phyloP scores from a whole-genome alignment of 2,113 vertebrate species.

The Himantopus leucocephalus region DNA sequence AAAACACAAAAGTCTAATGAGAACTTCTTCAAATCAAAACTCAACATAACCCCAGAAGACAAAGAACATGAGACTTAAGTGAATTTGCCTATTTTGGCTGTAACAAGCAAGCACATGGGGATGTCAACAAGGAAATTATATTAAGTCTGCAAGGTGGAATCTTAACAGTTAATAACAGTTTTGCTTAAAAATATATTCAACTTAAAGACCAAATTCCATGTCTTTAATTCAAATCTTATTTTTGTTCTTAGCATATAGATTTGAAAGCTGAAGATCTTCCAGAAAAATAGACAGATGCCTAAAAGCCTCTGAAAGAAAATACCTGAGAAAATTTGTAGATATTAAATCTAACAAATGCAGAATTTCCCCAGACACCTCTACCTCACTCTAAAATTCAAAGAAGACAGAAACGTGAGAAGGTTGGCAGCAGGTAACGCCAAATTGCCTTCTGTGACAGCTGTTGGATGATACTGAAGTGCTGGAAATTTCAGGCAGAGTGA shows the following conservation, averaged over 20 bases:
- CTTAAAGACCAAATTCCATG: not conserved
- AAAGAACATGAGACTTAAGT: not conserved
- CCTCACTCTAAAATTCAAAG: not conserved
- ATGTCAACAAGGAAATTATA: not conserved
- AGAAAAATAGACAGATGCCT: not conserved
- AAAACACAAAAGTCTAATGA: not conserved
- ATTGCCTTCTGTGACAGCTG: not conserved
- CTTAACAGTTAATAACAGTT: not conserved
- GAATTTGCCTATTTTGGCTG: not conserved
- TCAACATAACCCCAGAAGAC: not conserved
- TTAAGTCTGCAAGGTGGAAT: not conserved
- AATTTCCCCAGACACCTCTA: not conserved
- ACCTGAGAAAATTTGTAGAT: not conserved
- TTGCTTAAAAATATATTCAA: not conserved
- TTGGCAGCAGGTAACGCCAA: not conserved
- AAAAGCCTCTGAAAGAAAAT: not conserved
- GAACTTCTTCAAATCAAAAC: not conserved
- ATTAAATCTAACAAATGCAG: not conserved
- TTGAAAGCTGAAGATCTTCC: not conserved
- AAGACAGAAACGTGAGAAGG: not conserved
- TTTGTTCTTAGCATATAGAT: not conserved
- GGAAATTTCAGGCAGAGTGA: not conserved
- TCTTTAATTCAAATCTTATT: not conserved
- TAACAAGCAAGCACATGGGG: not conserved
- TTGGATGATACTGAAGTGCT: not conserved